Percentiles rank a stretch among this genome's conserved stretches.
Evolutionary conservation across 2,113 vertebrate species (phyloP).

Genomic region (Rhabdomys dilectus): DNA sequence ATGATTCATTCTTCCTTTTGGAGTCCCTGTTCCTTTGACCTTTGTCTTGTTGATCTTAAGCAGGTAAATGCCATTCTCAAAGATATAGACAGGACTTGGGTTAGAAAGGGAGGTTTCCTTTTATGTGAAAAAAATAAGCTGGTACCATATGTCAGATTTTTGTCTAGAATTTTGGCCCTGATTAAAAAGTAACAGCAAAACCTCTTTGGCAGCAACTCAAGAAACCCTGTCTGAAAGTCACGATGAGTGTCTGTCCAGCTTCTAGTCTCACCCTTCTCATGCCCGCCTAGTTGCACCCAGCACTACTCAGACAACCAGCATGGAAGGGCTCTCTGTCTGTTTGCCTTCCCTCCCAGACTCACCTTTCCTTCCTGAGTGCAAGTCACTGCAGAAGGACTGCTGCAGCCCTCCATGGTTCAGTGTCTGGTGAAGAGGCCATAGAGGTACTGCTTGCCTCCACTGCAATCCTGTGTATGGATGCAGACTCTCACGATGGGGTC

Average conservation of each 20-base stretch:
- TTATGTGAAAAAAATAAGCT: conserved; percentile 23
- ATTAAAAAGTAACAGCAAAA: conserved; percentile 61
- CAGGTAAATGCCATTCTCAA: conserved; percentile 12
- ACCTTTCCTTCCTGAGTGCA: conserved; percentile 29
- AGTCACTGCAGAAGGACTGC: conserved; percentile 1
- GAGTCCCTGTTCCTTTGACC: neutral
- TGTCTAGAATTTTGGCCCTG: neutral
- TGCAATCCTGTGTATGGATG: neutral
- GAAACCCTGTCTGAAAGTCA: conserved; percentile 56
- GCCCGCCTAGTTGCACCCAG: conserved; percentile 41
- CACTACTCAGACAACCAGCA: neutral
- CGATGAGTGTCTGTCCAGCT: neutral
- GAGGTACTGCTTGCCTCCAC: neutral
- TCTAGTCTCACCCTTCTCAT: conserved; percentile 55
- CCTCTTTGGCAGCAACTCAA: conserved; percentile 54
- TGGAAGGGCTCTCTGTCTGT: neutral
- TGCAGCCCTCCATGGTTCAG: neutral
- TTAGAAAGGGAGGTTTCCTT: conserved; percentile 29
- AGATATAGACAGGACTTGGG: neutral
- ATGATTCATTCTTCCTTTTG: neutral
- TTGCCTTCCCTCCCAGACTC: neutral
- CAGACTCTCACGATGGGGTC: neutral
- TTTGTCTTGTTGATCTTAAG: neutral
- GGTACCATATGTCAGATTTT: neutral
- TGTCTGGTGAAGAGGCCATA: neutral